phyloP scores from a whole-genome alignment of 2,888 invertebrate species.

The Drosophila ustulata region DNA sequence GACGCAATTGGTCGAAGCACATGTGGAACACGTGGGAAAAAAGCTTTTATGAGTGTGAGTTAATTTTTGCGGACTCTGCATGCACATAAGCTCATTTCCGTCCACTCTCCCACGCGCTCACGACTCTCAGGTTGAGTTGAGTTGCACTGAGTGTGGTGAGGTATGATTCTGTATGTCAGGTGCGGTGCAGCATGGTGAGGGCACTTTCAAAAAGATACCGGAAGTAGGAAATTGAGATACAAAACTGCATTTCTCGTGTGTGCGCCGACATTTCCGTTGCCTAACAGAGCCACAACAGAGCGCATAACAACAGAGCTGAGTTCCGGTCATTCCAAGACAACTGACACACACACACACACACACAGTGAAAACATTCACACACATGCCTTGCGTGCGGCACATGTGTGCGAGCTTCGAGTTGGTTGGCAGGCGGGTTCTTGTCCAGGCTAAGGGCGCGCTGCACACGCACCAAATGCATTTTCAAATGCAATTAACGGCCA shows the following conservation, averaged over 20 bases:
- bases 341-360: conserved; percentile 25
- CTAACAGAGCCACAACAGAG: conserved; percentile 75
- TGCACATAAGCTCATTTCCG: conserved; percentile 70
- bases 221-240: conserved; percentile 76
- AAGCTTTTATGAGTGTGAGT: conserved; percentile 58
- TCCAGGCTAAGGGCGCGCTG: conserved; percentile 71
- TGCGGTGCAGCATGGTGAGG: conserved; percentile 16
- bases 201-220: conserved; percentile 69
- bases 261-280: conserved; percentile 65
- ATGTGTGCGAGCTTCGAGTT: conserved; percentile 63
- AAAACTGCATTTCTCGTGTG: conserved; percentile 69
- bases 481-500: conserved; percentile 37
- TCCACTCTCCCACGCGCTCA: conserved; percentile 47
- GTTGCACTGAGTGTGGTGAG: conserved; percentile 21
- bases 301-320: conserved; percentile 16
- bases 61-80: conserved; percentile 30
- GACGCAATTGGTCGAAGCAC: conserved; percentile 21
- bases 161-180: conserved; percentile 17
- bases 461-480: conserved; percentile 60
- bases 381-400: not conserved
- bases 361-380: conserved; percentile 1
- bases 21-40: conserved; percentile 46
- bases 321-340: conserved; percentile 35
- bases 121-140: conserved; percentile 18
- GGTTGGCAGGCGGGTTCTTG: conserved; percentile 57